These are phyloP conservation scores for Lithophane semibrunnea DNA, from an alignment of 2,888 invertebrate species.

Conservation along the genomic window DNA sequence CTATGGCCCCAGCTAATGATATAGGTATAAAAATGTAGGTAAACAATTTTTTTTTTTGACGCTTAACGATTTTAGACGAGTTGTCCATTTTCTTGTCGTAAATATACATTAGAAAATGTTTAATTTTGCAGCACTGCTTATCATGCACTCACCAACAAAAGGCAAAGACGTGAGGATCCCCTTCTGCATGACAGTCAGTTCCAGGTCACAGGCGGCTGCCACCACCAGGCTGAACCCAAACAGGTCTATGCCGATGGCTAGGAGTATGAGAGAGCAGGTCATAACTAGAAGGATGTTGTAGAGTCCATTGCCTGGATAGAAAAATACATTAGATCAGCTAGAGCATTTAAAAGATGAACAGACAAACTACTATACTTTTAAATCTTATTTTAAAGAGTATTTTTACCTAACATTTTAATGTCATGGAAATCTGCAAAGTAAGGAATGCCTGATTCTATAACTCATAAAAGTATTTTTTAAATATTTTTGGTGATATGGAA, in stretches of 20 bases:
- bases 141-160: constrained; percentile 85
- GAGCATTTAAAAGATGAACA: not conserved
- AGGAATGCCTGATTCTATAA: not conserved
- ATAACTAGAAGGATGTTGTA: constrained; percentile 82
- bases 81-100: not conserved
- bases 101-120: not conserved
- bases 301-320: constrained; percentile 80
- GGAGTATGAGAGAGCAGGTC: constrained; percentile 85
- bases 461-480: not conserved
- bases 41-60: not conserved
- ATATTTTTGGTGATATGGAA: not conserved
- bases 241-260: constrained; percentile 90
- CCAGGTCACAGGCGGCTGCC: constrained; percentile 90
- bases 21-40: not conserved
- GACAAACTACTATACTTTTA: not conserved
- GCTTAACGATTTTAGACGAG: not conserved
- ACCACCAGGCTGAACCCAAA: constrained; percentile 90
- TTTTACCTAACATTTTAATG: not conserved
- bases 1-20: no score
- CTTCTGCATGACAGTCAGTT: constrained; percentile 88
- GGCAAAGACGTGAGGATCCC: constrained; percentile 90
- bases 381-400: not conserved
- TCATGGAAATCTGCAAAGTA: not conserved
- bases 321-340: not conserved
- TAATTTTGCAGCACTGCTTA: not conserved